Conservation (phyloP, 2,888 invertebrate genomes). For the Allolobophora icterica region DNA sequence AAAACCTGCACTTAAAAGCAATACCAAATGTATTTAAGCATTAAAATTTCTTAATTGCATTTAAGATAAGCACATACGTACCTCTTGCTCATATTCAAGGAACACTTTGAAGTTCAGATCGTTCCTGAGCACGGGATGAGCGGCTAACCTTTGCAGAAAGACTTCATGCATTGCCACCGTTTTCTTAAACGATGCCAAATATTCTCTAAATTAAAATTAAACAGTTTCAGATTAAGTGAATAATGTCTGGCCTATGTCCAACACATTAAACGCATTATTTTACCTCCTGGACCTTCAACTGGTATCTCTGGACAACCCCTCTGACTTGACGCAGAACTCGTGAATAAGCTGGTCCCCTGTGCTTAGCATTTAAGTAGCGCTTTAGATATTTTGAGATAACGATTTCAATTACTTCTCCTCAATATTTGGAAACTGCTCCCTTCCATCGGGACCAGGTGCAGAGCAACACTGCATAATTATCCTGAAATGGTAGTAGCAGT, state of each 20-base stretch:
- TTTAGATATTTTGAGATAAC: no score
- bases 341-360: no score
- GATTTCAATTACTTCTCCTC: no score
- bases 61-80: slow-evolving; percentile 67
- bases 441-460: no score
- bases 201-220: slow-evolving; percentile 76
- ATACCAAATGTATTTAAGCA: background rate
- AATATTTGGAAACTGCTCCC: no score
- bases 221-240: background rate
- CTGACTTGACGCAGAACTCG: no score
- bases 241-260: background rate
- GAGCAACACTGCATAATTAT: no score
- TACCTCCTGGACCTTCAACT: no score
- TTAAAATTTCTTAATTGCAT: background rate
- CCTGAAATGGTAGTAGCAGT: no score
- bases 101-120: slow-evolving; percentile 96
- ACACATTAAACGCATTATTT: no score
- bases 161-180: slow-evolving; percentile 99
- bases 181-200: slow-evolving; percentile 98
- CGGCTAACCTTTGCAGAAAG: slow-evolving; percentile 91
- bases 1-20: background rate
- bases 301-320: no score
- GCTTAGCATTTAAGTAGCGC: no score
- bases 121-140: slow-evolving; percentile 88
- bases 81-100: slow-evolving; percentile 90